A percentile compares a stretch with the other conserved stretches of the same genome.
phyloP scores from a whole-genome alignment of 2,797 vertebrate species.

The Melanitta fusca region DNA sequence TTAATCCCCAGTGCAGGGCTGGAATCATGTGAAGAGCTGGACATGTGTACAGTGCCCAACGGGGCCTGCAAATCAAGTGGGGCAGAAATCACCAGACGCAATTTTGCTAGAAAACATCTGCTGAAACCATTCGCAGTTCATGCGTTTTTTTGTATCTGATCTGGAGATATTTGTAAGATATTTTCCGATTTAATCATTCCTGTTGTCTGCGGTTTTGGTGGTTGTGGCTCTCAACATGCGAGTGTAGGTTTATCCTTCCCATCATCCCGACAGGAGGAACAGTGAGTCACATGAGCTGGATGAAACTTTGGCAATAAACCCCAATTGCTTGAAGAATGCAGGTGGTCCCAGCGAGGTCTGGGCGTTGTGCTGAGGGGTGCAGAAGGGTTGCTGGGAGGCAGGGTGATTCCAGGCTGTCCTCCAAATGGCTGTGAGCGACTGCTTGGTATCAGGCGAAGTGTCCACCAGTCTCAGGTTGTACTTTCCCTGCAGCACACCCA shows the following conservation, averaged over 20 bases:
- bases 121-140: background rate
- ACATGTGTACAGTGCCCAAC: background rate
- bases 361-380: background rate
- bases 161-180: background rate
- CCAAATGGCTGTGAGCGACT: background rate
- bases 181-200: background rate
- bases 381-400: background rate
- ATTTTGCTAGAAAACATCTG: slow-evolving; percentile 9
- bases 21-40: background rate
- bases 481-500: background rate
- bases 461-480: rapidly evolving
- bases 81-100: background rate
- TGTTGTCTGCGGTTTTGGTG: background rate
- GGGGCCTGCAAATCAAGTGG: background rate
- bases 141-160: background rate
- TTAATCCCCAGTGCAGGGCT: background rate
- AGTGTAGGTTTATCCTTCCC: background rate
- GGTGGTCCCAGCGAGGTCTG: rapidly evolving
- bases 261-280: background rate
- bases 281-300: background rate
- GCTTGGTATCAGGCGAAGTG: background rate
- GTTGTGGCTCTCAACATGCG: background rate
- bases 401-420: background rate
- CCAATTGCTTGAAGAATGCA: background rate
- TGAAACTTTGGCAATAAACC: background rate